A percentile compares a stretch with the other conserved stretches of the same genome.
Conservation (phyloP, 2,888 invertebrate species). For the Gortyna flavago region DNA sequence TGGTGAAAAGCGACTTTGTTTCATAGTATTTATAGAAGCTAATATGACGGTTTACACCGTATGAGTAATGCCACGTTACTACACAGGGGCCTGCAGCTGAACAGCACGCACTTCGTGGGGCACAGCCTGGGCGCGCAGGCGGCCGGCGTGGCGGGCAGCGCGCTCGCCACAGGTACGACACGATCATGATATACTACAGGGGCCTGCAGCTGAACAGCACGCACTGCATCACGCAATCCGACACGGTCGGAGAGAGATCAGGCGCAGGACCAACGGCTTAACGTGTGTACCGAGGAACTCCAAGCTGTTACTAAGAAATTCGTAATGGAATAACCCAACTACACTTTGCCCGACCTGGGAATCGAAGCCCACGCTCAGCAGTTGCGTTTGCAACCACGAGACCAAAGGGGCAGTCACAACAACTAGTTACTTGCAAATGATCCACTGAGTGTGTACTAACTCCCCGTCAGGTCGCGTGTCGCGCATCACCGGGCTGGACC, state of each 20-base stretch:
- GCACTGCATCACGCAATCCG: not conserved
- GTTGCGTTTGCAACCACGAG: not conserved
- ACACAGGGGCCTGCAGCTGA: conserved; percentile 87
- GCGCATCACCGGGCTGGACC: conserved; percentile 92
- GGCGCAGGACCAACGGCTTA: no score
- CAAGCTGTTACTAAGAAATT: no score
- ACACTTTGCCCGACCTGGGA: not conserved
- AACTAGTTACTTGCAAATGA: not conserved
- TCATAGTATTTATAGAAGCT: not conserved
- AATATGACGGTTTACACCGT: not conserved
- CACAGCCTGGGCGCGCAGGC: conserved; percentile 92
- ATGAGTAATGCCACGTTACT: not conserved
- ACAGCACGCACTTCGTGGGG: conserved; percentile 90
- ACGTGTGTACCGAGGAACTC: no score
- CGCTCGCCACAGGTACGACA: conserved; percentile 84
- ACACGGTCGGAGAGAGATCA: not conserved
- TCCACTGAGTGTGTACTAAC: not conserved
- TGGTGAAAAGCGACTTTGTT: not conserved
- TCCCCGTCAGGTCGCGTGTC: conserved; percentile 80
- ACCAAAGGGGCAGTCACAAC: not conserved
- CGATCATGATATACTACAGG: no score
- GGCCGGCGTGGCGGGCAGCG: conserved; percentile 91
- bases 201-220: no score
- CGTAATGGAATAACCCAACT: not conserved
- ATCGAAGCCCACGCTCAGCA: not conserved